phyloP scores from a whole-genome alignment of 1,140 invertebrate genomes.

The Coptotermes formosanus region DNA sequence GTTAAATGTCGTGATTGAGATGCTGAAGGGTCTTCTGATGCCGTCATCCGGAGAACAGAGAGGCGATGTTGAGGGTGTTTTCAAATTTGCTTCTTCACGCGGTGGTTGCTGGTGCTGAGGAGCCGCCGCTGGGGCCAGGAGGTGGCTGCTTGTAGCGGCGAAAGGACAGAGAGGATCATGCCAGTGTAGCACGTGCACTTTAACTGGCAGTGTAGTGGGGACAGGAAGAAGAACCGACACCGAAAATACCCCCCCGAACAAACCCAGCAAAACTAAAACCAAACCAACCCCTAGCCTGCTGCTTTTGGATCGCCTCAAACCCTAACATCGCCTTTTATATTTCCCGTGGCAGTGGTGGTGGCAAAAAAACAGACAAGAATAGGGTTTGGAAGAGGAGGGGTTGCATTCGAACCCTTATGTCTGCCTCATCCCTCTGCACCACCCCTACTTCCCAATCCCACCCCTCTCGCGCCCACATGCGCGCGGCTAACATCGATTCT shows the following conservation, averaged over 20 bases:
- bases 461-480: neutral
- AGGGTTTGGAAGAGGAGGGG: neutral
- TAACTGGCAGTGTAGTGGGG: neutral
- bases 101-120: neutral
- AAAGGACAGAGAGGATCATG: constrained; percentile 12
- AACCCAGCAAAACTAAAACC: constrained; percentile 32
- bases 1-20: neutral
- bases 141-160: neutral
- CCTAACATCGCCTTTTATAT: constrained; percentile 27
- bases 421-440: neutral
- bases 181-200: neutral
- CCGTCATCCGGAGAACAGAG: constrained; percentile 28
- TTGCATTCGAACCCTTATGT: constrained; percentile 20
- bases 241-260: constrained; percentile 28
- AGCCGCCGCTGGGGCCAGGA: neutral
- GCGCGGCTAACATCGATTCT: neutral
- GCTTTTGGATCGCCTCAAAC: constrained; percentile 22
- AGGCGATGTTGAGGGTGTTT: neutral
- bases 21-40: neutral
- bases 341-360: neutral
- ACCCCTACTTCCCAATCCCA: neutral
- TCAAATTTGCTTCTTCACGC: neutral
- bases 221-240: neutral
- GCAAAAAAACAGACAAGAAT: constrained; percentile 13
- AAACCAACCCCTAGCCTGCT: constrained; percentile 30